Evolutionary conservation across 2,113 vertebrate species (phyloP), one percentile per base, ranked within the genome.

Genomic region (Brachyhypopomus occidentalis): DNA sequence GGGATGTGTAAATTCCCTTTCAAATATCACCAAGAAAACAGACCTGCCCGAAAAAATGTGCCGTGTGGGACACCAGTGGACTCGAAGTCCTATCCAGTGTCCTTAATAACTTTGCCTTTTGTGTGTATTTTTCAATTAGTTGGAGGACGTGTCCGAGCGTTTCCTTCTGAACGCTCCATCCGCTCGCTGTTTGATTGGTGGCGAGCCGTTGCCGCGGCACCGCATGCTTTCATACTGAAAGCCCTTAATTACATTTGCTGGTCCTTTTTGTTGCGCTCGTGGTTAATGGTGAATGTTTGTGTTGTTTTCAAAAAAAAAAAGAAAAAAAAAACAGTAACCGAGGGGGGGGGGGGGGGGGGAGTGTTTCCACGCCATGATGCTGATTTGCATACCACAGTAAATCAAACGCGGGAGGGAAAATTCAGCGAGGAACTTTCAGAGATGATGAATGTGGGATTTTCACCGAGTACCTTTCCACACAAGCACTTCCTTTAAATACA

Each of bases 191-290:
- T 94, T 94, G 93, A 94, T 94, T 93, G 85, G 88, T 88, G 90
- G 74, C 92, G 93, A 89, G 91, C 92, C 87, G 92, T 90, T 86
- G 91, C 86, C 89, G 90, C 89, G 87, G 90, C 90, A 84, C 91
- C 90, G 89, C 75, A 85, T 84, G 92, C 91, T 90, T 93, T 93
- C 80, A 87, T 87, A 91, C 90, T 89, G 87, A 91, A 92, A 92
- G 84, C 93, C 94, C 90, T 92, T 94, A 94, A 94, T 94, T 94
- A 93, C 92, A 93, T 94, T 94, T 92, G 92, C 91, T 91, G 91
- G 92, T 93, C 90, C 41, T 92, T 94, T 94, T 94, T 94, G 93
- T 94, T 90, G 92, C 91, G 88, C 92, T 88, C 79, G 89, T 91
- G 91, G 93, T 94, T 94, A 94, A 93, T 94, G 93, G 92, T 71